Evolutionary conservation across 2,113 vertebrate species (phyloP).

Genomic region (Morone chrysops): DNA sequence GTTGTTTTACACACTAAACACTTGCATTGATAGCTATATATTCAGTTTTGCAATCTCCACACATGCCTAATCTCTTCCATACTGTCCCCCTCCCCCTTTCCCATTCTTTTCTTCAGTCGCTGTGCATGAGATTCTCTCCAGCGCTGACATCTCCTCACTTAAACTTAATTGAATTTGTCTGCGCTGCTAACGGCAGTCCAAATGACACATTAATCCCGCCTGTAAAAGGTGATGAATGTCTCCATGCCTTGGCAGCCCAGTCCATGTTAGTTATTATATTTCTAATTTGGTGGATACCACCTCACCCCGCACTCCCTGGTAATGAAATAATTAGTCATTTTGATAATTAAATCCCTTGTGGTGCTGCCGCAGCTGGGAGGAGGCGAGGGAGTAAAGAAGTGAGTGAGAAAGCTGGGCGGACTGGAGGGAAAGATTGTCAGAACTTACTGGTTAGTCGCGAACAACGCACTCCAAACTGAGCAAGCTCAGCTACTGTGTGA

Average conservation of each 20-base stretch:
- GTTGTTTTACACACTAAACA: neutral
- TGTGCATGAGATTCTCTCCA: slow-evolving; percentile 82
- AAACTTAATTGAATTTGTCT: slow-evolving; percentile 97
- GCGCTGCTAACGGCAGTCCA: slow-evolving; percentile 95
- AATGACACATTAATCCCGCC: slow-evolving; percentile 97
- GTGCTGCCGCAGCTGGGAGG: slow-evolving; percentile 82
- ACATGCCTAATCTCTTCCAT: slow-evolving; percentile 19
- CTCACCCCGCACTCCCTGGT: slow-evolving; percentile 91
- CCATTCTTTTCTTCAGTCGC: slow-evolving; percentile 46
- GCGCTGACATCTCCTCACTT: slow-evolving; percentile 90
- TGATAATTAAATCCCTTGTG: slow-evolving; percentile 97
- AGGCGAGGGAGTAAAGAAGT: slow-evolving; percentile 11
- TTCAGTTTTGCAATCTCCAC: slow-evolving; percentile 26
- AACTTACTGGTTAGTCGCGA: neutral
- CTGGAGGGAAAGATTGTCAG: neutral
- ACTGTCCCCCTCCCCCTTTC: neutral
- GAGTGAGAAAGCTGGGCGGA: slow-evolving; percentile 18
- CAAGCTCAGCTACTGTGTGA: neutral
- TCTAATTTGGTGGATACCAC: slow-evolving; percentile 96
- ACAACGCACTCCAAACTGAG: neutral
- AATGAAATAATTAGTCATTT: slow-evolving; percentile 99
- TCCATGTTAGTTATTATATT: slow-evolving; percentile 97
- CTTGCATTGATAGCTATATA: neutral
- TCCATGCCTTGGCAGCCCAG: slow-evolving; percentile 95
- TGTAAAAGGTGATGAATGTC: slow-evolving; percentile 97